Evolutionary conservation across 2,888 invertebrate genomes (phyloP).

Genomic region (Drosophila fungiperda): DNA sequence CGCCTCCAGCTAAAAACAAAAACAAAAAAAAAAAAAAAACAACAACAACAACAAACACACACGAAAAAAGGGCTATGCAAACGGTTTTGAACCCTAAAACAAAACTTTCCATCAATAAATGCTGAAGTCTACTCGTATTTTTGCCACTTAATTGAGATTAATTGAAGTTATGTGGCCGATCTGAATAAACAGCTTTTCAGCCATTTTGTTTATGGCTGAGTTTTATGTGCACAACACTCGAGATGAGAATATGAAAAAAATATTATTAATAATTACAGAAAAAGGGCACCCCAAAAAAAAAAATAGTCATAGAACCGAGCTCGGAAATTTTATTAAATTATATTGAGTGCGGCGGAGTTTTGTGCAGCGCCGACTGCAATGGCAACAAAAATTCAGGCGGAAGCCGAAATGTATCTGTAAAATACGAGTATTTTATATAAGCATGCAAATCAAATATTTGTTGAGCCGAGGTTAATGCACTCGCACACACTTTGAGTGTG

Average conservation of each 20-base stretch:
- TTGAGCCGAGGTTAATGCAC: slow-evolving; percentile 72
- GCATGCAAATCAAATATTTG: slow-evolving; percentile 66
- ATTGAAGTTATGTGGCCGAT: slow-evolving; percentile 72
- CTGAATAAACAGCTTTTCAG: slow-evolving; percentile 73
- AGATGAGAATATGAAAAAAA: slow-evolving; percentile 13
- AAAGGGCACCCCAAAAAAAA: slow-evolving; percentile 61
- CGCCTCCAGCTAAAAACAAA: slow-evolving; percentile 23
- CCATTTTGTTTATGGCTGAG: slow-evolving; percentile 74
- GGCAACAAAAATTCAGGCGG: slow-evolving; percentile 37
- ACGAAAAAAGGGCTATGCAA: slow-evolving; percentile 64
- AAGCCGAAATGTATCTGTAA: slow-evolving; percentile 48
- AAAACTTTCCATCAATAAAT: slow-evolving; percentile 49
- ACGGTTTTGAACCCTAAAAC: slow-evolving; percentile 53
- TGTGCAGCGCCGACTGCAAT: slow-evolving; percentile 31
- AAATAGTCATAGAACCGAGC: slow-evolving; percentile 53
- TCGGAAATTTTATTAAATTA: slow-evolving; percentile 75
- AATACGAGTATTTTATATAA: slow-evolving; percentile 28
- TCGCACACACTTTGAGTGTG: slow-evolving; percentile 41
- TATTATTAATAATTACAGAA: slow-evolving; percentile 75
- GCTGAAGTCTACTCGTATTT: slow-evolving; percentile 50
- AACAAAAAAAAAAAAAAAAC: no score
- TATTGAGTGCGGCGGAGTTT: slow-evolving; percentile 74
- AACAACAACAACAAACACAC: not conserved
- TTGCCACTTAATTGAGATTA: slow-evolving; percentile 80
- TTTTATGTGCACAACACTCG: slow-evolving; percentile 70